Evolutionary conservation across 1,140 invertebrate genomes (phyloP).

Genomic region (Drosophila jambulina): DNA sequence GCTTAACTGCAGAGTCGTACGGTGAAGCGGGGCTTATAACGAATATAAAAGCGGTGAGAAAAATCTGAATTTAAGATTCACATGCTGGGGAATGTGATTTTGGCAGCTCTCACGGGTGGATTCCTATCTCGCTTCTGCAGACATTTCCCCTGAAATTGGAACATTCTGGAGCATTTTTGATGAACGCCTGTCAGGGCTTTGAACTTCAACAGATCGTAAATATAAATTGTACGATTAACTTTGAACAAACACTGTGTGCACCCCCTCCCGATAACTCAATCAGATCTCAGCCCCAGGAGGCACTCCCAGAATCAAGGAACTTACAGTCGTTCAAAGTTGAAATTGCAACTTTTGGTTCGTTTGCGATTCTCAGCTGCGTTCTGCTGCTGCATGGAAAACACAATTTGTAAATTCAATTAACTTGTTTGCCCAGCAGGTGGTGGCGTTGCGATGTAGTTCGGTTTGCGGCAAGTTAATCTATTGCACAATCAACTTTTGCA

Average conservation of each 20-base stretch:
- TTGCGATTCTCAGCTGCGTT: too few species aligned
- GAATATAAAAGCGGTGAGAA: conserved; percentile 8
- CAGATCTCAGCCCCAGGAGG: conserved; percentile 11
- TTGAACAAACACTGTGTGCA: too few species aligned
- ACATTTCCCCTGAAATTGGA: conserved; percentile 22
- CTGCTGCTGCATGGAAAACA: conserved; percentile 11
- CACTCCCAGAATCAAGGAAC: not conserved
- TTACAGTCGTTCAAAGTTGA: not conserved
- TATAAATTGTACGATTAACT: not conserved
- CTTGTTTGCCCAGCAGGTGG: conserved; percentile 52
- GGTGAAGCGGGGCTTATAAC: not conserved
- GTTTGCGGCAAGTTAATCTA: conserved; percentile 12
- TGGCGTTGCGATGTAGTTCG: not conserved
- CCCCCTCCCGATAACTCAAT: not conserved
- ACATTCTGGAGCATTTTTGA: conserved; percentile 11
- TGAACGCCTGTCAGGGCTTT: conserved; percentile 10
- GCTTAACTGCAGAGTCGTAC: conserved; percentile 25
- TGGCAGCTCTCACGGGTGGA: conserved; percentile 21
- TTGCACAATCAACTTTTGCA: conserved; percentile 12
- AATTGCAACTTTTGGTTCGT: conserved; percentile 6
- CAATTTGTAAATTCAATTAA: conserved; percentile 73
- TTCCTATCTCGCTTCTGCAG: conserved; percentile 22
- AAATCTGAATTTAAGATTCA: conserved; percentile 23
- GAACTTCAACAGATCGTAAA: conserved; percentile 1
- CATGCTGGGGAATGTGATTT: conserved; percentile 28